Base-by-base conservation (phyloP, 2,888 invertebrate species). In the Aleiodes alternator region DNA sequence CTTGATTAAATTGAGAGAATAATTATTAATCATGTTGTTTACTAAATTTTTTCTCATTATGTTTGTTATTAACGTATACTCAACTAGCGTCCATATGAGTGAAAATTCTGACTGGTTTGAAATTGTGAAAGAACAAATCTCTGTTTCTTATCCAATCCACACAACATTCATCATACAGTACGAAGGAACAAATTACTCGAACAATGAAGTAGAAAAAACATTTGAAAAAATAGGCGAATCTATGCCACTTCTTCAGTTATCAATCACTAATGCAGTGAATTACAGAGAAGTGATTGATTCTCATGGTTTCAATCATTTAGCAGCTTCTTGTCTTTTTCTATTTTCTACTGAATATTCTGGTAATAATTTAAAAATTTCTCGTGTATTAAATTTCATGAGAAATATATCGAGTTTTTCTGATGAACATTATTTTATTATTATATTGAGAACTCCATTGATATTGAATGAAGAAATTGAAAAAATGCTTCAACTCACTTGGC, bases 351-450 rank as follows among this genome's bases (percentile, higher is more conserved):
- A 61, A 61, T 61, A 61, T 61, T 38, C 43, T 8, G 61, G 43
- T 16, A 8, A 61, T 34, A 61, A 43, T 11, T 7, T 1, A 23
- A 7, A 9, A 8, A 61, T 61, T 2, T 8, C 34, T 16, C 38
- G 5, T 6, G 8, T 61, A 16, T 14, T 61, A 14, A 3, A 43
- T 43, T 38, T 43, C 3, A 3, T n/a, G 5, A 43, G 9, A 8
- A 34, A 61, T 14, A 8, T 38, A 16, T 34, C 43, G 0, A 38
- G 43, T 16, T 61, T 61, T 9, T 38, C 61, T 8, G 38, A 14
- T 5, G 43, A 61, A 14, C 14, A 14, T 14, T 48, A 53, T 69
- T 69, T 55, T 12, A 69, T 56, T 16, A 70, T 70, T 38, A 55
- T 16, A 56, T 55, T 56, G 9, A 48, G 43, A 69, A 16, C 34